These are phyloP conservation scores for Enteromius thamalakanensis DNA, from an alignment of 2,797 vertebrate genomes.

Conservation along the genomic window DNA sequence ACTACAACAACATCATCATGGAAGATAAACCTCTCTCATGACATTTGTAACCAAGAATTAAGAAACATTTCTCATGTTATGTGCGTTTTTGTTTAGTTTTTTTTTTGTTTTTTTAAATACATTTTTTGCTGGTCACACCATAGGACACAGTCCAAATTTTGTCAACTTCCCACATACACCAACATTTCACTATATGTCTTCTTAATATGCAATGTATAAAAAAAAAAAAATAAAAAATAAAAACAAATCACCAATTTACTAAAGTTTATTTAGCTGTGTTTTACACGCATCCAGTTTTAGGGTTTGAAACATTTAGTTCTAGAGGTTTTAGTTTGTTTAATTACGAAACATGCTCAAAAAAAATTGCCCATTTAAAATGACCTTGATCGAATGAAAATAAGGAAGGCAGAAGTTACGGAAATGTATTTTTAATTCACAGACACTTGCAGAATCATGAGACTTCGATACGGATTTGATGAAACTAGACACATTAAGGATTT, in stretches of 20 bases:
- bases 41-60: no score
- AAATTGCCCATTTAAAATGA: neutral
- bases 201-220: neutral
- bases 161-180: neutral
- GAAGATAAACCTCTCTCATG: no score
- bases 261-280: no score
- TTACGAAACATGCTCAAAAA: neutral
- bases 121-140: no score
- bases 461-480: neutral
- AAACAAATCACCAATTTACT: neutral
- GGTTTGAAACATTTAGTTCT: neutral
- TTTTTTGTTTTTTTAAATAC: no score
- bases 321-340: neutral
- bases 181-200: neutral
- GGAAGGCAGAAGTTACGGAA: neutral
- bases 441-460: neutral
- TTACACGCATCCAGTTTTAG: slow-evolving; percentile 2
- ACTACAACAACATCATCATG: no score
- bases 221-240: no score
- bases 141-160: no score
- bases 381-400: neutral
- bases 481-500: slow-evolving; percentile 13
- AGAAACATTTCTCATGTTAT: no score
- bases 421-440: neutral
- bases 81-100: no score